Conservation (phyloP, 2,113 vertebrate genomes). For the Stigmatopora argus region DNA sequence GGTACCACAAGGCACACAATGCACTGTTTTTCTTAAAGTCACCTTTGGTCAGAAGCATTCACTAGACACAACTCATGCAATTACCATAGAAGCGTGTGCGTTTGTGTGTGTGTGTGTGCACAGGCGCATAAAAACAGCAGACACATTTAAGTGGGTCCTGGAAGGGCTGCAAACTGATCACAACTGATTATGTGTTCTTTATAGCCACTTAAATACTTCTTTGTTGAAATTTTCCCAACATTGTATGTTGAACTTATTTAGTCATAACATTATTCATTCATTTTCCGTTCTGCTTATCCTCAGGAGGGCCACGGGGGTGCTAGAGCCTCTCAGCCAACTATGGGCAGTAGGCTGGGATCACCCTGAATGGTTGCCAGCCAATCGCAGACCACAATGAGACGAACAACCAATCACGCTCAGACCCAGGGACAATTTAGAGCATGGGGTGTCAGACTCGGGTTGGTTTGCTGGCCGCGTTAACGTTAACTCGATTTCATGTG, state of each 20-base stretch:
- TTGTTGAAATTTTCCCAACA: neutral
- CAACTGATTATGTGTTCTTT: neutral
- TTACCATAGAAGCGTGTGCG: slow-evolving; percentile 13
- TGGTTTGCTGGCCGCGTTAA: too few species aligned
- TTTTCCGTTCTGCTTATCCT: too few species aligned
- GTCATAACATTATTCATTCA: too few species aligned
- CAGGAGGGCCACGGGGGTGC: too few species aligned
- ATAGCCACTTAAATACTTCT: neutral
- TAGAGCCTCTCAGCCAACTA: too few species aligned
- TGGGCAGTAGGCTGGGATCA: too few species aligned
- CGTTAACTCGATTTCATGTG: too few species aligned
- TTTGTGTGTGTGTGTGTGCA: neutral
- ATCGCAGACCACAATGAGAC: too few species aligned
- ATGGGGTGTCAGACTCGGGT: too few species aligned
- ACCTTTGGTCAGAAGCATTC: slow-evolving; percentile 18
- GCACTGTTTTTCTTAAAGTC: slow-evolving; percentile 31
- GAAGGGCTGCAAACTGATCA: neutral
- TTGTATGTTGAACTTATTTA: neutral
- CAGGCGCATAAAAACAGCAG: slow-evolving; percentile 11
- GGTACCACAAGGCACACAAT: slow-evolving; percentile 27
- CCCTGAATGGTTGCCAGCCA: too few species aligned
- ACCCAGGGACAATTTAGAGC: too few species aligned
- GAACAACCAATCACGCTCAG: too few species aligned
- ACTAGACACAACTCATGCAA: slow-evolving; percentile 15
- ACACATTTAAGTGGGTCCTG: neutral